Conservation (phyloP, 2,113 vertebrate genomes). For the Sphyrna mokarran region DNA sequence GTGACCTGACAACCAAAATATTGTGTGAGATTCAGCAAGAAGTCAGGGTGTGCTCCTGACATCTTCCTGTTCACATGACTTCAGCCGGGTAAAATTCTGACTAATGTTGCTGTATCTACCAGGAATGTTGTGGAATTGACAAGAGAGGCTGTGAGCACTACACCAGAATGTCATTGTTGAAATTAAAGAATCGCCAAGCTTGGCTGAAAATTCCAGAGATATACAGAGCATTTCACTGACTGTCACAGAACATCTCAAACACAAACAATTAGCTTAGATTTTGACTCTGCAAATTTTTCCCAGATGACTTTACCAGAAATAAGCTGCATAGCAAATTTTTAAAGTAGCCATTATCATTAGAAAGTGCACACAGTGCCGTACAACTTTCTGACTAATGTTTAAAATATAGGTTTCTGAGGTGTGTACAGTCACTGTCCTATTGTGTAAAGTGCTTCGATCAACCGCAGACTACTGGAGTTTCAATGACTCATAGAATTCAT, state of each 20-base stretch:
- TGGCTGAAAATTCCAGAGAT: not conserved
- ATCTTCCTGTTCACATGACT: no score
- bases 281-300: not conserved
- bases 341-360: not conserved
- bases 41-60: no score
- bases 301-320: not conserved
- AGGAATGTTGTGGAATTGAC: no score
- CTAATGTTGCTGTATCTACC: no score
- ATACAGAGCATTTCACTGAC: not conserved
- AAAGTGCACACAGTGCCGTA: not conserved
- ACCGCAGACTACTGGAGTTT: not conserved
- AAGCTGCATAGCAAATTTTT: not conserved
- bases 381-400: not conserved
- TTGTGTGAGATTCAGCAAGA: no score
- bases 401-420: not conserved
- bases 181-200: not conserved
- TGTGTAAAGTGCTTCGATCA: not conserved
- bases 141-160: no score
- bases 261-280: not conserved
- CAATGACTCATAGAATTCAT: not conserved
- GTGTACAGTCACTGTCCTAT: not conserved
- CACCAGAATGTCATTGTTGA: no score
- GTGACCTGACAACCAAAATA: no score
- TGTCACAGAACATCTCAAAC: not conserved
- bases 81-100: no score